These are phyloP conservation scores for Papio anubis DNA, from an alignment of 2,113 vertebrate species.

Conservation along the genomic window DNA sequence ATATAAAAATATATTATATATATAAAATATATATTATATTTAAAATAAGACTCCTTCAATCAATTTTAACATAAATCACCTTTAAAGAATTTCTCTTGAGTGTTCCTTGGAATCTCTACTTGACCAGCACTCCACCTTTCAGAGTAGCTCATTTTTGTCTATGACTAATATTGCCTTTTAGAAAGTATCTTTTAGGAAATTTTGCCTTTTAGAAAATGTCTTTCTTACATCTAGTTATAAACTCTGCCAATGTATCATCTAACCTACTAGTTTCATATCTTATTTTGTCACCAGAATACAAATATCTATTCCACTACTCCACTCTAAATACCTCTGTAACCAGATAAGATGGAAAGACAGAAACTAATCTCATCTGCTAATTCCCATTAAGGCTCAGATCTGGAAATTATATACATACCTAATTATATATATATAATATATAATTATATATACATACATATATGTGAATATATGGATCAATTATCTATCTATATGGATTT, in stretches of 20 bases:
- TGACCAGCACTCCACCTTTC: background rate
- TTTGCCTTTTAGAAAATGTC: background rate
- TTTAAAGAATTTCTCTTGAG: background rate
- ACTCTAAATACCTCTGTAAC: background rate
- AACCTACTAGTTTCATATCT: background rate
- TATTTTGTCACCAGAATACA: background rate
- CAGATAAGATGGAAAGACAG: background rate
- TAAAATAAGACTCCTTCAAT: background rate
- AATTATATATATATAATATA: background rate
- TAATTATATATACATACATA: no score
- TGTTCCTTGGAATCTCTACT: background rate
- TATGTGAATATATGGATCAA: no score
- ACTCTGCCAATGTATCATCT: background rate
- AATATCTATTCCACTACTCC: background rate
- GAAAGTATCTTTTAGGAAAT: background rate
- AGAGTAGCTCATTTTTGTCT: background rate
- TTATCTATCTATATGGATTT: no score
- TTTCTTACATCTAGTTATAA: background rate
- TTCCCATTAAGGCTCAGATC: background rate
- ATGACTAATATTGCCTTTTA: background rate
- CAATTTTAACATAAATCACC: background rate
- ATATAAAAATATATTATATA: no score
- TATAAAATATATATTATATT: no score
- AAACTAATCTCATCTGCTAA: background rate
- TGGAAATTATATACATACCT: background rate